A percentile compares a stretch with the other conserved stretches of the same genome.
These are phyloP conservation scores for Julus scanicus DNA, from an alignment of 2,888 invertebrate genomes.

Conservation along the genomic window DNA sequence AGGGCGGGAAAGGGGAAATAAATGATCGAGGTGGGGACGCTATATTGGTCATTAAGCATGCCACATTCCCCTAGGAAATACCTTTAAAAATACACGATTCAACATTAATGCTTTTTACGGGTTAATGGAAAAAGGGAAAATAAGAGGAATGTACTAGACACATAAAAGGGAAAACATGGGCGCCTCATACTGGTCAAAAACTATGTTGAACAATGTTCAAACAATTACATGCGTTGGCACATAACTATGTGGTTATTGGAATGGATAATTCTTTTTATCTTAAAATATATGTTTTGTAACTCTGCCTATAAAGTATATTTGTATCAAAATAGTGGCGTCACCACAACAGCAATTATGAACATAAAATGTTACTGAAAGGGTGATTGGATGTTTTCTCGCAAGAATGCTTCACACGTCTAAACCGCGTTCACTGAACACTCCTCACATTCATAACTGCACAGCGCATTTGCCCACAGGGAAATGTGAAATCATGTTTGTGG, in stretches of 20 bases:
- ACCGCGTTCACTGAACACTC: too few relatives aligned
- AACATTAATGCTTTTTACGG: slow-evolving; percentile 17
- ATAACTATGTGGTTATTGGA: neutral
- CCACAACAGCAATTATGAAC: neutral
- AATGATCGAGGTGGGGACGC: neutral
- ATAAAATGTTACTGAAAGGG: neutral
- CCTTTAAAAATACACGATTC: neutral
- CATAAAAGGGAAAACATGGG: neutral
- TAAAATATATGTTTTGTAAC: neutral
- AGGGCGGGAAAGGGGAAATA: neutral
- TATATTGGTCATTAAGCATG: neutral
- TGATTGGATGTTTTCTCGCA: neutral
- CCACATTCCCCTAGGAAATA: neutral
- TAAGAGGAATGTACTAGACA: neutral
- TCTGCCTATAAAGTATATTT: neutral
- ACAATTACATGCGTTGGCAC: neutral
- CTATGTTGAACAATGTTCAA: neutral
- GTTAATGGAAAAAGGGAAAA: neutral
- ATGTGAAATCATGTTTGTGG: too few relatives aligned
- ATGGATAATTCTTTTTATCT: neutral
- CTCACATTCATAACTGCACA: too few relatives aligned
- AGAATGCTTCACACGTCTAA: neutral
- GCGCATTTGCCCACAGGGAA: too few relatives aligned
- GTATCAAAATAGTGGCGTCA: neutral
- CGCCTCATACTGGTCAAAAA: neutral